phyloP scores from a whole-genome alignment of 1,140 invertebrate species.

The Oreohelix idahoensis region DNA sequence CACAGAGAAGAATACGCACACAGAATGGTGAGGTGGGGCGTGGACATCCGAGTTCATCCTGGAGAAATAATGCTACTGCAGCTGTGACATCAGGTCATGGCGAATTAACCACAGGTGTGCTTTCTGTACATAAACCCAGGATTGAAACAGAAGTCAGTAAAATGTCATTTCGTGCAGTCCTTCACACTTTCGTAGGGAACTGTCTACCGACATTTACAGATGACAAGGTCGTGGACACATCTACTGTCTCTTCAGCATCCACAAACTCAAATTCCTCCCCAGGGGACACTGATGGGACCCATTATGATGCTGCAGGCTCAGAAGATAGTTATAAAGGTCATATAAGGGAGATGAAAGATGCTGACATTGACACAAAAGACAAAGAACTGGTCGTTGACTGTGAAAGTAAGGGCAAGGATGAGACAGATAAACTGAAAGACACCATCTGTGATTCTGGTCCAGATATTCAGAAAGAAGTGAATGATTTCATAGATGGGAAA shows the following conservation, averaged over 20 bases:
- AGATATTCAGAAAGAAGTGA: too few relatives aligned
- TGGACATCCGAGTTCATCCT: neutral
- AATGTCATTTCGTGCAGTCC: slow-evolving; percentile 45
- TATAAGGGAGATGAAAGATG: neutral
- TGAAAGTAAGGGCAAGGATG: neutral
- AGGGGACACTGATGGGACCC: neutral
- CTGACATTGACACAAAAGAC: neutral
- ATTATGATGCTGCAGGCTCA: neutral
- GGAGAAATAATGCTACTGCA: neutral
- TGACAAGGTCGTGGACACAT: neutral
- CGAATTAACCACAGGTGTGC: neutral
- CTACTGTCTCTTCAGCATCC: neutral
- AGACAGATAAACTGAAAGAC: neutral
- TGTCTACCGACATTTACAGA: slow-evolving; percentile 74
- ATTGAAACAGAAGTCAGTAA: slow-evolving; percentile 5
- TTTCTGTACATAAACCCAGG: neutral
- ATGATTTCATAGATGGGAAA: too few relatives aligned
- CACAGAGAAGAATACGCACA: neutral
- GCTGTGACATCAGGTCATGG: neutral
- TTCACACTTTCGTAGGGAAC: slow-evolving; percentile 64
- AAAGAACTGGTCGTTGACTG: neutral
- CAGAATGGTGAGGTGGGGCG: neutral
- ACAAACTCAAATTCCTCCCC: neutral
- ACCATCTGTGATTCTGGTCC: too few relatives aligned
- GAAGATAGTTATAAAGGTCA: neutral